These are phyloP conservation scores for Chrysolina haemoptera DNA, from an alignment of 2,888 invertebrate genomes.

Conservation along the genomic window DNA sequence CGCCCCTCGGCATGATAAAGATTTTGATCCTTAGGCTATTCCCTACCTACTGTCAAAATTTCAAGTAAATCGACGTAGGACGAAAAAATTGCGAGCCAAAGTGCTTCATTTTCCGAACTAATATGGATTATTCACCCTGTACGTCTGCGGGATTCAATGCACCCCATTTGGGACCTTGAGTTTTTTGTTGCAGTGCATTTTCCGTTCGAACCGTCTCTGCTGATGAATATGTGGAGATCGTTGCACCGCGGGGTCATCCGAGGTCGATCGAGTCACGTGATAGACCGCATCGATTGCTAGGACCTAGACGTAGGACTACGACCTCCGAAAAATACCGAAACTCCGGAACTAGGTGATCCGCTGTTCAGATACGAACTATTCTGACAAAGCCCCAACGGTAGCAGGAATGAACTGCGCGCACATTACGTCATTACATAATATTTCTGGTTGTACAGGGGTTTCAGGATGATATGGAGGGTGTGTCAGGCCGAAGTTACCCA, in stretches of 20 bases:
- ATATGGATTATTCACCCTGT: constrained; percentile 12
- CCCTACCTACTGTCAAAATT: no score
- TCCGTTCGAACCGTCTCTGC: constrained; percentile 7
- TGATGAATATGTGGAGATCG: constrained; percentile 40
- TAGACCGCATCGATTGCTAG: constrained; percentile 51
- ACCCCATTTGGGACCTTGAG: constrained; percentile 22
- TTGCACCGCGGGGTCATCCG: constrained; percentile 57
- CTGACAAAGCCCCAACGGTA: neutral
- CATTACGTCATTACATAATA: neutral
- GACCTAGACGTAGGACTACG: constrained; percentile 26
- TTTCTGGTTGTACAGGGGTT: neutral
- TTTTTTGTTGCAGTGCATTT: constrained; percentile 17
- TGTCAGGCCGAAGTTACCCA: neutral
- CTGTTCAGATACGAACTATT: constrained; percentile 9
- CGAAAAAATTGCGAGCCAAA: no score
- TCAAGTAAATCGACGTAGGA: no score
- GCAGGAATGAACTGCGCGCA: neutral
- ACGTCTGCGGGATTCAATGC: constrained; percentile 16
- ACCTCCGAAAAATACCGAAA: constrained; percentile 14
- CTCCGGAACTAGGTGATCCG: constrained; percentile 22
- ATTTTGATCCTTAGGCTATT: no score
- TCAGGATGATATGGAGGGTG: neutral
- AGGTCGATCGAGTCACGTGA: constrained; percentile 59
- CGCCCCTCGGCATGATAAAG: no score
- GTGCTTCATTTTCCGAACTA: no score